These are phyloP conservation scores for Anguilla rostrata DNA, from an alignment of 2,113 vertebrate species.

Conservation along the genomic window DNA sequence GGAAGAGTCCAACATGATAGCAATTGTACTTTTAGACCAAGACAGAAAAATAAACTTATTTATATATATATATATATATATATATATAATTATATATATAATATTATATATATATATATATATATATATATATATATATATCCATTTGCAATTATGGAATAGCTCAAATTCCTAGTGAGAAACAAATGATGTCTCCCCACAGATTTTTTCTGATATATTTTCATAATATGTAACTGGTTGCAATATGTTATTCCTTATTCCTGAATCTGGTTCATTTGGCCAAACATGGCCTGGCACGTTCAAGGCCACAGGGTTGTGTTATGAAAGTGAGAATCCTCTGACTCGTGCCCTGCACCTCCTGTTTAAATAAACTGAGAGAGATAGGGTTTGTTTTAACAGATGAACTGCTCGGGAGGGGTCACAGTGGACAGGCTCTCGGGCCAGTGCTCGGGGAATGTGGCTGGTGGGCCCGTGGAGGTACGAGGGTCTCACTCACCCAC, in stretches of 20 bases:
- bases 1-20: too few relatives aligned
- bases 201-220: too few relatives aligned
- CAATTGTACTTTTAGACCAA: too few relatives aligned
- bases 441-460: conserved; percentile 66
- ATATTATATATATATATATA: too few relatives aligned
- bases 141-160: too few relatives aligned
- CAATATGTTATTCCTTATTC: background rate
- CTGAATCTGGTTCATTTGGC: background rate
- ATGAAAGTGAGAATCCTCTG: conserved; percentile 38
- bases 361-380: conserved; percentile 57
- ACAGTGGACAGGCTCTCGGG: conserved; percentile 59
- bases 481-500: conserved; percentile 45
- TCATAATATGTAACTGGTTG: background rate
- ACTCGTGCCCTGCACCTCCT: conserved; percentile 40
- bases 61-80: too few relatives aligned
- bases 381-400: conserved; percentile 71
- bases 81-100: too few relatives aligned
- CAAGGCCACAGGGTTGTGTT: conserved; percentile 17
- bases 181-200: too few relatives aligned
- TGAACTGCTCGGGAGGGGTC: conserved; percentile 74
- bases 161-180: too few relatives aligned
- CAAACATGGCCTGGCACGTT: background rate
- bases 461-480: conserved; percentile 69
- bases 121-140: too few relatives aligned
- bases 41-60: too few relatives aligned